phyloP scores from a whole-genome alignment of 2,888 invertebrate genomes.

The Physocephala rufipes region DNA sequence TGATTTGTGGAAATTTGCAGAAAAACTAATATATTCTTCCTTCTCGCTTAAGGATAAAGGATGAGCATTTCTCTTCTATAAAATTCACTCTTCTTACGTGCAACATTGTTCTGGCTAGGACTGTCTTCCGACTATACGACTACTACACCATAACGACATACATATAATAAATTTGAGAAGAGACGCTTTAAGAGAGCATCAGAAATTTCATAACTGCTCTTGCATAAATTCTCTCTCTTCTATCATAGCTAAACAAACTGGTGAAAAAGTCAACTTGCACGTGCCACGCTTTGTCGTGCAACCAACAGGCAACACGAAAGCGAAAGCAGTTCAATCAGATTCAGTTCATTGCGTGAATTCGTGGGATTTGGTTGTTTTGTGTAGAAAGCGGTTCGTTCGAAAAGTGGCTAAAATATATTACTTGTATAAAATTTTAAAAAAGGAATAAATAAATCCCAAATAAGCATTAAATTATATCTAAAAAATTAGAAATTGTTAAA shows the following conservation, averaged over 20 bases:
- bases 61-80: not conserved
- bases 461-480: not conserved
- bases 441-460: slow-evolving; percentile 13
- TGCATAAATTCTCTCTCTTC: not conserved
- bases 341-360: slow-evolving; percentile 63
- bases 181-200: too few relatives aligned
- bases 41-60: not conserved
- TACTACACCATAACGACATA: too few relatives aligned
- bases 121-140: too few relatives aligned
- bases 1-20: not conserved
- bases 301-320: slow-evolving; percentile 39
- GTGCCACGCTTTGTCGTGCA: slow-evolving; percentile 19
- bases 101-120: not conserved
- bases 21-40: not conserved
- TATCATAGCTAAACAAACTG: slow-evolving; percentile 17
- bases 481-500: too few relatives aligned
- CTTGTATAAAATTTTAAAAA: slow-evolving; percentile 28
- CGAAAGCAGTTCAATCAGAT: slow-evolving; percentile 38
- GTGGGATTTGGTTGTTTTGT: slow-evolving; percentile 55
- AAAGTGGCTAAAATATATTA: slow-evolving; percentile 34
- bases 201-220: not conserved
- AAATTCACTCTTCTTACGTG: not conserved
- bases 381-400: not conserved
- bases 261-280: slow-evolving; percentile 5
- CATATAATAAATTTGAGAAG: too few relatives aligned